Percentiles rank a stretch among this genome's conserved stretches.
These are phyloP conservation scores for Malacoctenus gilli DNA, from an alignment of 2,797 vertebrate genomes.

Conservation along the genomic window DNA sequence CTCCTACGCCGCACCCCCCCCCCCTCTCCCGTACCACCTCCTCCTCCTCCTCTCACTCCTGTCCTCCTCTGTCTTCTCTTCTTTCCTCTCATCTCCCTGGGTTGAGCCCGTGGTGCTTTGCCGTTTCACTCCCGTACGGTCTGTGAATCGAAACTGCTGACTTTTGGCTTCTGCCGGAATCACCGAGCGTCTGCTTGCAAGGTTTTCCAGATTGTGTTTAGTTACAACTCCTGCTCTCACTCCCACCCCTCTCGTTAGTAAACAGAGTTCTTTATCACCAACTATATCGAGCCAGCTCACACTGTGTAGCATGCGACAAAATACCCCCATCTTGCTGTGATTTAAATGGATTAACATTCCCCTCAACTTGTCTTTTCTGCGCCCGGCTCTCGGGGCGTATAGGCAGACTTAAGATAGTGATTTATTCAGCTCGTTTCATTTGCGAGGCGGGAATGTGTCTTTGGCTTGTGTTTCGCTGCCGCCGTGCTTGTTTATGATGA, in stretches of 20 bases:
- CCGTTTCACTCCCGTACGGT: slow-evolving; percentile 31
- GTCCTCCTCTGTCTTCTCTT: slow-evolving; percentile 50
- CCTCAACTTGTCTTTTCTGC: slow-evolving; percentile 53
- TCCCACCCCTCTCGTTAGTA: slow-evolving; percentile 33
- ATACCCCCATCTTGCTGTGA: slow-evolving; percentile 61
- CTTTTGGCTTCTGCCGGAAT: slow-evolving; percentile 65
- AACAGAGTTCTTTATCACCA: slow-evolving; percentile 63
- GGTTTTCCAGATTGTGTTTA: slow-evolving; percentile 64
- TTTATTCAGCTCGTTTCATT: slow-evolving; percentile 65
- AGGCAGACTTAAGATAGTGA: slow-evolving; percentile 64
- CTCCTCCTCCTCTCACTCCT: slow-evolving; percentile 43
- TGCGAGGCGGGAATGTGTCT: slow-evolving; percentile 48
- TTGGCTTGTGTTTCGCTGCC: slow-evolving; percentile 45
- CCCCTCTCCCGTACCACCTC: slow-evolving; percentile 49
- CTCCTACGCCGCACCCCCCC: too few species aligned
- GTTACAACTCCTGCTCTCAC: slow-evolving; percentile 39
- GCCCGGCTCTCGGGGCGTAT: slow-evolving; percentile 38
- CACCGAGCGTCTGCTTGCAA: slow-evolving; percentile 43
- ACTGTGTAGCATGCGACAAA: slow-evolving; percentile 55
- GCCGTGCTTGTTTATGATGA: slow-evolving; percentile 76
- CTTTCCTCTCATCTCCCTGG: slow-evolving; percentile 51
- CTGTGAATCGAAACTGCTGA: slow-evolving; percentile 71
- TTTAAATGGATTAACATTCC: slow-evolving; percentile 69
- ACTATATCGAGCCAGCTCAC: slow-evolving; percentile 55
- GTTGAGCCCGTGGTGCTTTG: slow-evolving; percentile 63